These are phyloP conservation scores for Thomomys bottae DNA, from an alignment of 2,113 vertebrate species.

Conservation along the genomic window DNA sequence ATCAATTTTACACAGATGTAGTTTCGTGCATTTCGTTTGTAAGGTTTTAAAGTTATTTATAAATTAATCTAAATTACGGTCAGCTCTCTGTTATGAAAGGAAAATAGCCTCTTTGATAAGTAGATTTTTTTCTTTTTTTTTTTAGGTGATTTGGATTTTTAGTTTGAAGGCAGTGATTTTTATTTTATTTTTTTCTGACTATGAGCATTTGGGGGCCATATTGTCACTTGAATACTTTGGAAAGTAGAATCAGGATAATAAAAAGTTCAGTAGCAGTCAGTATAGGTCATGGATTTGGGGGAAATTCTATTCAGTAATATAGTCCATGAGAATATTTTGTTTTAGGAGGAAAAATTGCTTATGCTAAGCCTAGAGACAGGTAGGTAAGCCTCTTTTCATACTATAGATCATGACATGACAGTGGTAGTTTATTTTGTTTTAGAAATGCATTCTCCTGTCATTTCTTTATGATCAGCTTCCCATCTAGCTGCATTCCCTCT, in stretches of 20 bases:
- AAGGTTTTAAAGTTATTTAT: slow-evolving; percentile 76
- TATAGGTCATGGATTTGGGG: background rate
- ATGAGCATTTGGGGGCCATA: background rate
- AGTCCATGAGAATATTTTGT: slow-evolving; percentile 23
- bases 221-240: background rate
- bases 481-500: slow-evolving; percentile 6
- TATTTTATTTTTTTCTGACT: background rate
- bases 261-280: background rate
- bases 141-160: slow-evolving; percentile 64
- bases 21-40: slow-evolving; percentile 75
- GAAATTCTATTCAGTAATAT: slow-evolving; percentile 3
- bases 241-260: slow-evolving; percentile 19
- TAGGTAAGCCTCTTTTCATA: slow-evolving; percentile 10
- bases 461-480: background rate
- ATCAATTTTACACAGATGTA: slow-evolving; percentile 70
- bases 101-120: slow-evolving; percentile 61
- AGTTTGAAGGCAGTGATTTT: slow-evolving; percentile 47
- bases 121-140: too few species aligned
- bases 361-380: slow-evolving; percentile 30
- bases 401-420: slow-evolving; percentile 7
- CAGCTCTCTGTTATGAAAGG: slow-evolving; percentile 65
- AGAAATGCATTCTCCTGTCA: slow-evolving; percentile 27
- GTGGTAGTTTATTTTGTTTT: background rate
- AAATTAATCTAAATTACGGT: slow-evolving; percentile 75
- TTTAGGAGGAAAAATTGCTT: slow-evolving; percentile 60